A percentile compares a stretch with the other conserved stretches of the same genome.
phyloP scores from a whole-genome alignment of 2,113 vertebrate species.

The Anarhynchus alexandrinus region DNA sequence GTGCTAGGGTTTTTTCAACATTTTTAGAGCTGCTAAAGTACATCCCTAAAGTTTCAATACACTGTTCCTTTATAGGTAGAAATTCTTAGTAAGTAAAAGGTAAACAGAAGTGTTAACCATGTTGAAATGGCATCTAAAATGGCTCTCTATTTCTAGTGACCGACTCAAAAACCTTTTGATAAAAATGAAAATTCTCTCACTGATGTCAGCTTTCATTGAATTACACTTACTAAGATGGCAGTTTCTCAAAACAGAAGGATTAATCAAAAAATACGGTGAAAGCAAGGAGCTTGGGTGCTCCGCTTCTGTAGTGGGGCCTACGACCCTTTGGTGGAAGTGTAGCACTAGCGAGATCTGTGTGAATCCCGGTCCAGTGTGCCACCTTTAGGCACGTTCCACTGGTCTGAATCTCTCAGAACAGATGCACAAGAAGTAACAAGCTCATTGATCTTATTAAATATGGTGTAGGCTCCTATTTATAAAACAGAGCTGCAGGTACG shows the following conservation, averaged over 20 bases:
- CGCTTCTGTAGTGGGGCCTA: background rate
- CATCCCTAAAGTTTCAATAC: background rate
- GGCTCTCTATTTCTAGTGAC: background rate
- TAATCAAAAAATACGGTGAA: background rate
- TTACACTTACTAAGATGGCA: background rate
- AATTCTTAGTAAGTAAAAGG: background rate
- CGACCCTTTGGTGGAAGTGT: background rate
- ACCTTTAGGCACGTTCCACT: background rate
- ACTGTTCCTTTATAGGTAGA: background rate
- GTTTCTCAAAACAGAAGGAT: background rate
- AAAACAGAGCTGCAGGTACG: background rate
- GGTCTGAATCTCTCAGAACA: background rate
- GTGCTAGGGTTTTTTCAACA: background rate
- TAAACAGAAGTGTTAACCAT: background rate
- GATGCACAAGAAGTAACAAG: background rate
- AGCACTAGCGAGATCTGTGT: background rate
- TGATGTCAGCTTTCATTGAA: background rate
- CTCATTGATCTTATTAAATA: background rate
- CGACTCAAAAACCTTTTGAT: background rate
- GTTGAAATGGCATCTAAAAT: background rate
- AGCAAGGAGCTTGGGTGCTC: background rate
- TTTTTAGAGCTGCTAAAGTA: slow-evolving; percentile 1
- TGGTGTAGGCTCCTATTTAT: background rate
- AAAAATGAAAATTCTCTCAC: background rate
- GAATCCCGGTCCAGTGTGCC: background rate